These are phyloP conservation scores for Channallabes apus DNA, from an alignment of 2,797 vertebrate species.

Conservation along the genomic window DNA sequence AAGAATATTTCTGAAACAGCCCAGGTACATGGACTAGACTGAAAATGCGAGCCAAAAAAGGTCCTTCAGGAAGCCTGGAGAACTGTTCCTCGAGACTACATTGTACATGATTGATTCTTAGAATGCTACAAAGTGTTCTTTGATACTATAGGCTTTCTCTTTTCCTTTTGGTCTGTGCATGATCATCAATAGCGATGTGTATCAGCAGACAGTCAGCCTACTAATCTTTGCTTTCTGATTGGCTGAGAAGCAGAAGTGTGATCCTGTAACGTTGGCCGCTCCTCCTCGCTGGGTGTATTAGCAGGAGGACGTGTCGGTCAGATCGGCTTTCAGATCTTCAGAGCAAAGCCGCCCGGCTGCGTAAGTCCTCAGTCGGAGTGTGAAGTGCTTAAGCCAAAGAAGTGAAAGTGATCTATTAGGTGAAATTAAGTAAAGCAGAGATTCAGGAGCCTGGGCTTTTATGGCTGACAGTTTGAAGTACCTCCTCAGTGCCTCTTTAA, in stretches of 20 bases:
- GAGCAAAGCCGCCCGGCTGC: constrained; percentile 17
- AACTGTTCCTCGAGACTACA: too few species aligned
- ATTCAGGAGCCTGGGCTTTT: constrained; percentile 31
- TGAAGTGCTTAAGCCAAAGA: constrained; percentile 43
- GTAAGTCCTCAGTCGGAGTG: constrained; percentile 30
- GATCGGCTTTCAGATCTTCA: constrained; percentile 54
- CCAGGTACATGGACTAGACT: too few species aligned
- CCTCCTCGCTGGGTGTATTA: neutral
- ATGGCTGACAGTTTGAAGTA: constrained; percentile 50
- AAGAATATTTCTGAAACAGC: too few species aligned
- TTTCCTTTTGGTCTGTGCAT: neutral
- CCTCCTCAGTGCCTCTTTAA: constrained; percentile 45
- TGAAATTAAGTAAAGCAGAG: constrained; percentile 40
- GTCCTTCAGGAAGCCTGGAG: too few species aligned
- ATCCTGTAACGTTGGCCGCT: neutral
- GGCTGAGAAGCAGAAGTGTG: constrained; percentile 18
- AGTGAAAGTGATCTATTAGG: constrained; percentile 51
- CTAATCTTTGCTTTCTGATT: constrained; percentile 1
- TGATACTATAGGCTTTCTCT: neutral
- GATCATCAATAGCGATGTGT: neutral
- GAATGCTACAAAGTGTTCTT: neutral
- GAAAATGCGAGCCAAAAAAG: too few species aligned
- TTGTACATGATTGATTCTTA: too few species aligned
- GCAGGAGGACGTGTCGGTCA: constrained; percentile 27
- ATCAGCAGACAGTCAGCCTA: constrained; percentile 27